Evolutionary conservation across 2,797 vertebrate species (phyloP).

Genomic region (Sebastes matsubarae): DNA sequence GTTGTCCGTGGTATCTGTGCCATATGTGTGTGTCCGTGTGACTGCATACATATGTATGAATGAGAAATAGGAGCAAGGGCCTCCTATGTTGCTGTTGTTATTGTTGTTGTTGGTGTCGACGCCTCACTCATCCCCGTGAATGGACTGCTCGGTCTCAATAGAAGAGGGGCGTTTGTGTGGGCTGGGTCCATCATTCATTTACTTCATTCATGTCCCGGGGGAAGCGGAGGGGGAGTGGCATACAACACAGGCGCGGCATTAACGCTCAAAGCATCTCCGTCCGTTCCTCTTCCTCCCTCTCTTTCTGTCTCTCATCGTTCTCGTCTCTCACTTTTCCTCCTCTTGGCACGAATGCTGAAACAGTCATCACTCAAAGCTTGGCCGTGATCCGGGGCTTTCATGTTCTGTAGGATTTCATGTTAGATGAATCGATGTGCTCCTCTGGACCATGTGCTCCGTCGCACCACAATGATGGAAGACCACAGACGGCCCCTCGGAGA

Average conservation of each 20-base stretch:
- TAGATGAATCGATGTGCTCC: slow-evolving; percentile 62
- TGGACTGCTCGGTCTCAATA: slow-evolving; percentile 74
- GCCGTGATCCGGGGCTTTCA: slow-evolving; percentile 62
- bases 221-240: slow-evolving; percentile 69
- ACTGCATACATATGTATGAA: slow-evolving; percentile 72
- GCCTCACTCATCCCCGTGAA: slow-evolving; percentile 83
- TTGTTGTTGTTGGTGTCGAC: slow-evolving; percentile 80
- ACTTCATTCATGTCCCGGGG: slow-evolving; percentile 75
- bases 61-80: slow-evolving; percentile 72
- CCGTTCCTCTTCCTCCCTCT: slow-evolving; percentile 44
- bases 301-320: slow-evolving; percentile 49
- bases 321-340: slow-evolving; percentile 47
- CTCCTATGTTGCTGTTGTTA: slow-evolving; percentile 80
- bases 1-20: slow-evolving; percentile 58
- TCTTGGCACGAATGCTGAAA: slow-evolving; percentile 54
- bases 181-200: slow-evolving; percentile 80
- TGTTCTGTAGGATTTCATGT: slow-evolving; percentile 62
- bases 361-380: slow-evolving; percentile 61
- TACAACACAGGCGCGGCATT: slow-evolving; percentile 64
- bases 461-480: slow-evolving; percentile 60
- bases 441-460: slow-evolving; percentile 46
- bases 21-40: slow-evolving; percentile 68
- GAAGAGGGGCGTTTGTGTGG: slow-evolving; percentile 77
- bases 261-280: slow-evolving; percentile 50
- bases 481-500: slow-evolving; percentile 47